Percentiles rank a stretch among this genome's conserved stretches.
phyloP scores from a whole-genome alignment of 2,113 vertebrate genomes.

The Pelodiscus sinensis region DNA sequence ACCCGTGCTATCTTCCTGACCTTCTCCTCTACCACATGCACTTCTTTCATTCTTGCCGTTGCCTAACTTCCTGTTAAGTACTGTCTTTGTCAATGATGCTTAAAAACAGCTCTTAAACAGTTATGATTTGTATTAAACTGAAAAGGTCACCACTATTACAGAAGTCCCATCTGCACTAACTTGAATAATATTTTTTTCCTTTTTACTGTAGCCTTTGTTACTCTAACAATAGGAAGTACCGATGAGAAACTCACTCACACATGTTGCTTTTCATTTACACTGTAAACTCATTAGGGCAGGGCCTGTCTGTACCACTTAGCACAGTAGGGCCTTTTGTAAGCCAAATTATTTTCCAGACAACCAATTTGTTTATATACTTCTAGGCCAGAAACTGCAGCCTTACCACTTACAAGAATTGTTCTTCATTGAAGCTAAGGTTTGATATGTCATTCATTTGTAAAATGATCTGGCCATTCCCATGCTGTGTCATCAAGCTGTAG shows the following conservation, averaged over 20 bases:
- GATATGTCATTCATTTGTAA: constrained; percentile 39
- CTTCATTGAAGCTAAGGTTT: constrained; percentile 25
- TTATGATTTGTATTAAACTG: background rate
- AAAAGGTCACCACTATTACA: background rate
- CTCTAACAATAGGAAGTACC: background rate
- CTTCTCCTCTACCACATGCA: background rate
- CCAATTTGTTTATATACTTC: constrained; percentile 15
- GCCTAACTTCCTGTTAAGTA: background rate
- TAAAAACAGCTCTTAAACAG: background rate
- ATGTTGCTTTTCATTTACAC: background rate
- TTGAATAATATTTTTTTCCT: background rate
- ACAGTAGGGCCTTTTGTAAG: background rate
- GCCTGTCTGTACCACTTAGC: background rate
- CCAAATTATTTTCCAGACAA: background rate
- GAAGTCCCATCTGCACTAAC: background rate
- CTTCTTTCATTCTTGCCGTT: background rate
- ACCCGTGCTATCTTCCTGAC: background rate
- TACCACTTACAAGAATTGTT: constrained; percentile 19
- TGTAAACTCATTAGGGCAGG: background rate
- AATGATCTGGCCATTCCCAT: constrained; percentile 5
- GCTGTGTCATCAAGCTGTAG: constrained; percentile 33
- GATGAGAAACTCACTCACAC: background rate
- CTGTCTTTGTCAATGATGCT: background rate
- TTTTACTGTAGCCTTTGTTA: background rate
- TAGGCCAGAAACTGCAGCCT: constrained; percentile 1